phyloP scores from a whole-genome alignment of 2,113 vertebrate genomes.

The Zootoca vivipara region DNA sequence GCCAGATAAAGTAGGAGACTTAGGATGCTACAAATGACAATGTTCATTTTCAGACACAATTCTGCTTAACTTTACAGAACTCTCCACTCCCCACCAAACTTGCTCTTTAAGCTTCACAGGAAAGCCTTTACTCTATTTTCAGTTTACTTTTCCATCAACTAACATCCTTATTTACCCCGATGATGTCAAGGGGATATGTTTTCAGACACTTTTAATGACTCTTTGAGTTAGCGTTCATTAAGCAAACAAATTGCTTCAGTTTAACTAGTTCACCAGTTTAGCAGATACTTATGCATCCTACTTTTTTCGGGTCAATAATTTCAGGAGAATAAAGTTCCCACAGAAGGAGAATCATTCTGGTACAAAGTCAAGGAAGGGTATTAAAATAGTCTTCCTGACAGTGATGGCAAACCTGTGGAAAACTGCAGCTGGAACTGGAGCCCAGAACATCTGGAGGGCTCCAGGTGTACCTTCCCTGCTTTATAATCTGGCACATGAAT shows the following conservation, averaged over 20 bases:
- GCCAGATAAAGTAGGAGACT: neutral
- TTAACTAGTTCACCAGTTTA: conserved; percentile 14
- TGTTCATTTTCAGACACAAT: neutral
- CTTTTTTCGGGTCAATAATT: neutral
- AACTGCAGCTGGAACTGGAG: too few species aligned
- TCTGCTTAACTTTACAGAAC: neutral
- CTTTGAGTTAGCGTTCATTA: conserved; percentile 32
- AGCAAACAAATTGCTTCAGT: conserved; percentile 53
- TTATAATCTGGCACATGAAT: neutral
- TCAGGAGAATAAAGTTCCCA: neutral
- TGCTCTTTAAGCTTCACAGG: neutral
- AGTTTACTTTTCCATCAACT: conserved; percentile 20
- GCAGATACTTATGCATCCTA: neutral
- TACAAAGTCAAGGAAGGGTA: neutral
- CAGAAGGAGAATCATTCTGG: neutral
- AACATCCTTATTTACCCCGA: conserved; percentile 16
- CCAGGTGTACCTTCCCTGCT: too few species aligned
- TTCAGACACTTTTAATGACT: conserved; percentile 19
- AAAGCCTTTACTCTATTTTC: neutral
- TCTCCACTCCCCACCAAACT: neutral
- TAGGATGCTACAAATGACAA: neutral
- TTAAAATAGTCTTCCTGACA: neutral
- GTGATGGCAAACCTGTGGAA: too few species aligned
- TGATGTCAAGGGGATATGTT: conserved; percentile 12
- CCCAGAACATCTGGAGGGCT: too few species aligned